Conservation (phyloP, 2,113 vertebrate species). For the Ceratotherium simum region DNA sequence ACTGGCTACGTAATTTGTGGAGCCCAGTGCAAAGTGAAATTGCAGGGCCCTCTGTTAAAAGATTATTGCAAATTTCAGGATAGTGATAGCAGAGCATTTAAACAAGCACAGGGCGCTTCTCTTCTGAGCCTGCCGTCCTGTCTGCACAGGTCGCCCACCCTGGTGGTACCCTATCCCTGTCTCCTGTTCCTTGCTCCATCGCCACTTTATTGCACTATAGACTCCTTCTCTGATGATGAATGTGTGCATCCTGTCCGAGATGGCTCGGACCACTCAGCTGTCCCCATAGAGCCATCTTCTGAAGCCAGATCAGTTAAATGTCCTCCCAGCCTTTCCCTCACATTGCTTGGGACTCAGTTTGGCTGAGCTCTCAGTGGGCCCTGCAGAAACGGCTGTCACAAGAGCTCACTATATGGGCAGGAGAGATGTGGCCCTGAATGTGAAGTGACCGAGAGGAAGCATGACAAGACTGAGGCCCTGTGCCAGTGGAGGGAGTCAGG, state of each 20-base stretch:
- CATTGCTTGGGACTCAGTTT: not conserved
- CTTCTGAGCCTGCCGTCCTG: not conserved
- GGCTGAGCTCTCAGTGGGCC: not conserved
- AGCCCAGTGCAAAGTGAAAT: not conserved
- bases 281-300: not conserved
- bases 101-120: not conserved
- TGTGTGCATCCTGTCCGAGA: not conserved
- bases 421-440: not conserved
- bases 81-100: not conserved
- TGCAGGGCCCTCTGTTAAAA: not conserved
- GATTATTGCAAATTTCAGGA: not conserved
- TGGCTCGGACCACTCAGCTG: not conserved
- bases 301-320: not conserved
- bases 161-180: not conserved
- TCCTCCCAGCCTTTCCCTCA: not conserved
- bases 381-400: rapidly evolving
- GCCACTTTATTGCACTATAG: rapidly evolving
- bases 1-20: not conserved
- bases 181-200: not conserved
- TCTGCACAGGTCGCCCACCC: not conserved
- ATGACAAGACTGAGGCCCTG: not conserved
- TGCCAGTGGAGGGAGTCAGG: not conserved
- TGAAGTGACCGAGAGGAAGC: not conserved
- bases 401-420: not conserved
- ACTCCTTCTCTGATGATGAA: not conserved